These are phyloP conservation scores for Thomomys bottae DNA, from an alignment of 2,113 vertebrate genomes.

Conservation along the genomic window DNA sequence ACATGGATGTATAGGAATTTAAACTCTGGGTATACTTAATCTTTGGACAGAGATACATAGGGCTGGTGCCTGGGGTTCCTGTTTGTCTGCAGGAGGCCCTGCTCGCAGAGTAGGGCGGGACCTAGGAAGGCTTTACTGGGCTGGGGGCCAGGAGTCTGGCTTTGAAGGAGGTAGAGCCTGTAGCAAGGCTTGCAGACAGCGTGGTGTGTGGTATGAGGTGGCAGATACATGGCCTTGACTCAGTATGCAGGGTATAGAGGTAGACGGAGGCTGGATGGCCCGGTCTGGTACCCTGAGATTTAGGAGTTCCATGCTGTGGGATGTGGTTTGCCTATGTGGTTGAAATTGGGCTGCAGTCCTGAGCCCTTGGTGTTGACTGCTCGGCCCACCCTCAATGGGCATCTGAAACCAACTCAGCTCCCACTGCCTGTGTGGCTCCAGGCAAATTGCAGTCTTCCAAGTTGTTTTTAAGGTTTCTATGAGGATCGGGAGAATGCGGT, in stretches of 20 bases:
- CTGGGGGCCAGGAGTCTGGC: not conserved
- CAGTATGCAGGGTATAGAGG: not conserved
- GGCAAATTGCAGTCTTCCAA: not conserved
- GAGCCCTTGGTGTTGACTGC: not conserved
- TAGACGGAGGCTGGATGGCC: not conserved
- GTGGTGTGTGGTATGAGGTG: not conserved
- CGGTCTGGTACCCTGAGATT: not conserved
- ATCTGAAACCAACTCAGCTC: not conserved
- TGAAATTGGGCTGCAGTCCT: not conserved
- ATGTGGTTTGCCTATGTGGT: not conserved
- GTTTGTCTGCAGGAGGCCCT: not conserved
- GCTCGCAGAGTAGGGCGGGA: not conserved
- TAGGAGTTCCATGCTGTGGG: not conserved
- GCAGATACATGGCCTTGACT: not conserved
- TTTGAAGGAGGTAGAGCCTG: not conserved
- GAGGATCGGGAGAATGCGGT: not conserved
- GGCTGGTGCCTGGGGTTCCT: not conserved
- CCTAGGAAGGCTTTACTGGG: not conserved
- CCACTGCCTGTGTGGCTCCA: not conserved
- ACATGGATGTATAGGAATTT: slow-evolving; percentile 40
- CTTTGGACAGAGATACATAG: not conserved
- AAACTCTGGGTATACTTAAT: not conserved
- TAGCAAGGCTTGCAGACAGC: not conserved
- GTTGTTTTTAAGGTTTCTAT: not conserved
- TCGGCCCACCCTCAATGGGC: not conserved